Base-by-base conservation (phyloP, 2,888 invertebrate species). In the Phragmatobia fuliginosa region DNA sequence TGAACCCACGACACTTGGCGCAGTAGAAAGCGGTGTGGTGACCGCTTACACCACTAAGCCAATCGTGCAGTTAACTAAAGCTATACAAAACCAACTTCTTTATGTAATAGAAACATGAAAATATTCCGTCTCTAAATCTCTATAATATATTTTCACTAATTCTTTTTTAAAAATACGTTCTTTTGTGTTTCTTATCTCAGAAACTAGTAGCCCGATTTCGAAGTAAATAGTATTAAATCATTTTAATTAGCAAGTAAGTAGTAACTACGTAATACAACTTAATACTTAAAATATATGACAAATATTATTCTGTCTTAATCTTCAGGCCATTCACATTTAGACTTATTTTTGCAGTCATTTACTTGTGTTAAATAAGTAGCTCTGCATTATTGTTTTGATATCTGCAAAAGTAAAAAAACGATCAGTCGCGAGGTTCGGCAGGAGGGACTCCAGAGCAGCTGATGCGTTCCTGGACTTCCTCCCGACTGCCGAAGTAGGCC, bases 191-290 rank as follows among this genome's bases (percentile, higher is more conserved):
- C 68, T 77, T 77, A 76, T 77, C 78, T 66, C 58, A 45, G n/a
- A 62, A 28, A 60, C 61, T 68, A 69, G 66, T 66, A 66, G 62
- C 63, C 64, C 14, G 59, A 68, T 78, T 71, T 56, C 31, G 36
- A 77, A 76, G 38, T n/a, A n/a, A n/a, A n/a, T n/a, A n/a, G n/a
- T 60, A 71, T 74, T 49, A 67, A 76, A 66, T 45, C 31, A 68
- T 59, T 59, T 25, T 28, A 33, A 65, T 21, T 60, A 45, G 6
- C n/a, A 38, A 45, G 7, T 33, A 45, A 14, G n/a, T 60, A 45
- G 67, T 61, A 49, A 38, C 52, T 21, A 16, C 16, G 18, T 36
- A 38, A 65, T 65, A 21, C 56, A 18, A 28, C 31, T 66, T 28
- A 65, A 58, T 64, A 52, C 28, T 36, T 38, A 18, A 38, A 38